These are phyloP conservation scores for Agriopis marginaria DNA, from an alignment of 2,888 invertebrate genomes.

Conservation along the genomic window DNA sequence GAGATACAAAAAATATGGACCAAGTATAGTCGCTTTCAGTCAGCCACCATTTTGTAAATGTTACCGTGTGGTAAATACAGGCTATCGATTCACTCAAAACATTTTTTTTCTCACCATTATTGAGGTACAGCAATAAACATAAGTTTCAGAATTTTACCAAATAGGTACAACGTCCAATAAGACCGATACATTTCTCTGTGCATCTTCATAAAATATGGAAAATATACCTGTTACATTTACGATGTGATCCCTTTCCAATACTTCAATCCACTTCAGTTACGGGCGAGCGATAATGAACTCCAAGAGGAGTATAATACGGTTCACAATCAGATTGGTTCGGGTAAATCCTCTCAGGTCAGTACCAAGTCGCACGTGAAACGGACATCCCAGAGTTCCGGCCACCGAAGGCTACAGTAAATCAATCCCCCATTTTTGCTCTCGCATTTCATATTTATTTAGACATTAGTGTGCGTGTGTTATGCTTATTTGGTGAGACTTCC, in stretches of 20 bases:
- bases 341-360: conserved; percentile 37
- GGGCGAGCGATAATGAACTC: conserved; percentile 55
- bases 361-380: conserved; percentile 30
- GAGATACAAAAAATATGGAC: too few species aligned
- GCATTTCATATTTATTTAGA: conserved; percentile 69
- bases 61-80: too few species aligned
- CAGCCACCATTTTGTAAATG: too few species aligned
- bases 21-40: too few species aligned
- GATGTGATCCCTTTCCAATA: conserved; percentile 58
- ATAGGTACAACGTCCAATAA: conserved; percentile 37
- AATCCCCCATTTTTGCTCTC: conserved; percentile 67
- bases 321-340: conserved; percentile 38
- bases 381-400: conserved; percentile 58
- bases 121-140: conserved; percentile 10
- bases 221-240: conserved; percentile 60
- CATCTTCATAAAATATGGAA: conserved; percentile 61
- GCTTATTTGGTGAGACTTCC: conserved; percentile 58
- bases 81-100: neutral
- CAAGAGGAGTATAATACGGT: conserved; percentile 55
- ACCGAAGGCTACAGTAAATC: conserved; percentile 66
- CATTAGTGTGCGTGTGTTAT: conserved; percentile 61
- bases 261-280: conserved; percentile 57
- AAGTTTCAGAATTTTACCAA: conserved; percentile 10
- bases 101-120: conserved; percentile 5
- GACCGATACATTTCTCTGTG: conserved; percentile 48